These are phyloP conservation scores for Mamestra brassicae DNA, from an alignment of 2,888 invertebrate genomes.

Conservation along the genomic window DNA sequence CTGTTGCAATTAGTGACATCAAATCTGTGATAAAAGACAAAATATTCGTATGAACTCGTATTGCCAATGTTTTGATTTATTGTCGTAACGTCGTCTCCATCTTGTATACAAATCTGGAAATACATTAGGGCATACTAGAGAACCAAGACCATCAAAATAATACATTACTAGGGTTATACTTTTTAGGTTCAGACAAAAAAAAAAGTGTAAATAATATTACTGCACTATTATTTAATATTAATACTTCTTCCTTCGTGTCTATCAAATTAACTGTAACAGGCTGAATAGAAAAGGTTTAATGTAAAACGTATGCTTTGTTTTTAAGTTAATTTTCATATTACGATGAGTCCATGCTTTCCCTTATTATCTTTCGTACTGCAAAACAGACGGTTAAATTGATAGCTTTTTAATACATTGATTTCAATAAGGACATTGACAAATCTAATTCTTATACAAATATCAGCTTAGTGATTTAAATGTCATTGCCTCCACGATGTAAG, in stretches of 20 bases:
- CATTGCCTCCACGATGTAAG: constrained; percentile 1
- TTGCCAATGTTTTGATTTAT: too few relatives aligned
- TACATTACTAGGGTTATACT: background rate
- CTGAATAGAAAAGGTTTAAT: background rate
- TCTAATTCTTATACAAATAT: constrained; percentile 3
- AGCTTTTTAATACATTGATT: constrained; percentile 6
- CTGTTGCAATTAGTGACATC: too few relatives aligned
- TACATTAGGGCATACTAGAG: background rate
- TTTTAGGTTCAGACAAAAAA: too few relatives aligned
- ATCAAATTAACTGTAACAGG: background rate
- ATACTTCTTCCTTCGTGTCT: background rate
- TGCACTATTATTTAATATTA: too few relatives aligned
- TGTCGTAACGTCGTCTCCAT: too few relatives aligned
- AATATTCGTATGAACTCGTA: too few relatives aligned
- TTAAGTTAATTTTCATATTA: background rate
- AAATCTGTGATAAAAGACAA: too few relatives aligned
- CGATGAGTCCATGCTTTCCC: background rate
- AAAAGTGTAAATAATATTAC: too few relatives aligned
- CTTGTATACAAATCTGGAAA: background rate
- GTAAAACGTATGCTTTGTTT: too few relatives aligned
- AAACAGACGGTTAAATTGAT: background rate
- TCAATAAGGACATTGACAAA: constrained; percentile 12
- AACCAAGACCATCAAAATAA: background rate
- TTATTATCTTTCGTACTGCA: background rate
- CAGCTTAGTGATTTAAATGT: constrained; percentile 20